phyloP scores from a whole-genome alignment of 2,888 invertebrate species.

The Drosophila subquinaria region DNA sequence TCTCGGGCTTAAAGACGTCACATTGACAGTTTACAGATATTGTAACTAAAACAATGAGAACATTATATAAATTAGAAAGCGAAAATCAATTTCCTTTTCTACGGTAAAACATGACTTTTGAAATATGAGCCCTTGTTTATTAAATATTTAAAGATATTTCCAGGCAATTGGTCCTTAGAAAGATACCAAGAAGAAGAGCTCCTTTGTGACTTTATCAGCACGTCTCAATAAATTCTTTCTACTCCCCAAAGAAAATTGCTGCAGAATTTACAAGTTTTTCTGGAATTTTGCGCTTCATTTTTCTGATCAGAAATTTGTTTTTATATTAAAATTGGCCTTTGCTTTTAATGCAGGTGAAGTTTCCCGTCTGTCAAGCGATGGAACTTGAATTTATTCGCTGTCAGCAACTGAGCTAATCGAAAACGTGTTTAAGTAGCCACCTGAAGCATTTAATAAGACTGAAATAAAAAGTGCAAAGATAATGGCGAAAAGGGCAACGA shows the following conservation, averaged over 20 bases:
- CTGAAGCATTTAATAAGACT: slow-evolving; percentile 75
- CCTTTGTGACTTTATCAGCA: slow-evolving; percentile 58
- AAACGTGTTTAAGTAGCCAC: slow-evolving; percentile 83
- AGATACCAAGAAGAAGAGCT: slow-evolving; percentile 39
- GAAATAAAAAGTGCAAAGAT: slow-evolving; percentile 46
- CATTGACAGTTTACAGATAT: slow-evolving; percentile 13
- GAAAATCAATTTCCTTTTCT: not conserved
- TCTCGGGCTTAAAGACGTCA: slow-evolving; percentile 20
- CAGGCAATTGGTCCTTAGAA: not conserved
- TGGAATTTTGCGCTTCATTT: slow-evolving; percentile 53
- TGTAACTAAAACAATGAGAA: slow-evolving; percentile 1
- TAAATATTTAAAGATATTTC: not conserved
- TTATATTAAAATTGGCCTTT: slow-evolving; percentile 34
- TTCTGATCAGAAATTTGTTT: slow-evolving; percentile 29
- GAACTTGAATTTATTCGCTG: slow-evolving; percentile 32
- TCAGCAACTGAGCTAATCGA: slow-evolving; percentile 77
- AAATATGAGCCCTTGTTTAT: not conserved
- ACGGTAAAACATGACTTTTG: not conserved
- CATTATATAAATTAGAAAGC: not conserved
- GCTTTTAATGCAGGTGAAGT: slow-evolving; percentile 32
- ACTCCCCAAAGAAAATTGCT: slow-evolving; percentile 22
- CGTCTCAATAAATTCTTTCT: slow-evolving; percentile 46
- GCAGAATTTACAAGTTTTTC: slow-evolving; percentile 49
- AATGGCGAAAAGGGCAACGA: slow-evolving; percentile 7
- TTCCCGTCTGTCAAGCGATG: slow-evolving; percentile 3